Base-by-base conservation (phyloP, 2,797 vertebrate species). In the Martes flavigula region DNA sequence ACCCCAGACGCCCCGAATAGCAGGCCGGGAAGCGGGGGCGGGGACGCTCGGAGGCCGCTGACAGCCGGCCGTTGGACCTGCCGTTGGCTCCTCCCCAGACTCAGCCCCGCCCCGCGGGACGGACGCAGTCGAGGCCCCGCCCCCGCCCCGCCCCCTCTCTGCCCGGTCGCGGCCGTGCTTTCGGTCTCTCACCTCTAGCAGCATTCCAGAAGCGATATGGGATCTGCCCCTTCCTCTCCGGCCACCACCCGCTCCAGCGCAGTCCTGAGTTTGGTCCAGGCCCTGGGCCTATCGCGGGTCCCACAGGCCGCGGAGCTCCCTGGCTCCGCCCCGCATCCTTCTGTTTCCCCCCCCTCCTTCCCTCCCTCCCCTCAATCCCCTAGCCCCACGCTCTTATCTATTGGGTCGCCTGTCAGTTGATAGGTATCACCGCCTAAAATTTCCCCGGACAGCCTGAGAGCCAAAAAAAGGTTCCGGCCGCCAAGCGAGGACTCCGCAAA, bases 61-160 rank as follows among this genome's bases (percentile, higher is more conserved):
- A 15, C 1, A 0, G 0, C 4, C 0, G 3, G 64, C 21, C 0
- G 3, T 4, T 3, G 13, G 3, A 9, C 11, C 5, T 0, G 12
- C 25, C 0, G 27, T 25, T 2, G 30, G 56, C 18, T 0, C 2
- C 2, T 64, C 3, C 70, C 0, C 3, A 23, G 17, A 66, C 8
- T 30, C 6, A 4, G 56, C 64, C 82, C 64, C 43, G 18, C 40
- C 62, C 75, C 25, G 4, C 23, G 9, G 8, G n/a, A 1, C 11
- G 3, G 1, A 10, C 0, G 56, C 14, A 1, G 7, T 1, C 30
- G 18, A 23, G 12, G 54, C 60, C 68, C 85, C 60, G n/a, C 88
- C 7, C 56, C 60, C 13, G 17, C 73, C 7, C 56, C 60, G 25
- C 82, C 7, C 56, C 60, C 20, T 8, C 11, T 11, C 32, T 14